These are phyloP conservation scores for Aelia acuminata DNA, from an alignment of 2,888 invertebrate species.

Conservation along the genomic window DNA sequence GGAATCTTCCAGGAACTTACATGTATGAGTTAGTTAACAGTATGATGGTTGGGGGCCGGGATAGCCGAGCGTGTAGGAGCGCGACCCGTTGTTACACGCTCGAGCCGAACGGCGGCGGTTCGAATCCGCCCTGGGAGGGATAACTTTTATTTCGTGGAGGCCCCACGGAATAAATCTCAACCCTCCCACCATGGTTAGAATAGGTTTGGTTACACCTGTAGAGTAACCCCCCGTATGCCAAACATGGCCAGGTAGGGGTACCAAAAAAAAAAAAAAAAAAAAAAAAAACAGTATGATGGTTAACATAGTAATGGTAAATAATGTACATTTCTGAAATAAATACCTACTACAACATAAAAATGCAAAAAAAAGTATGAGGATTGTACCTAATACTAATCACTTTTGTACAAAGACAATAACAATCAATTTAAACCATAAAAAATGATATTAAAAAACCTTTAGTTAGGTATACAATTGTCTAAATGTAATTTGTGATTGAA, in stretches of 20 bases:
- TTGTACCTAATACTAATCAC: not conserved
- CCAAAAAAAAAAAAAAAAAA: too few species aligned
- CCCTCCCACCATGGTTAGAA: too few species aligned
- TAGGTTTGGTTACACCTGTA: too few species aligned
- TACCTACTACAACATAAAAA: not conserved
- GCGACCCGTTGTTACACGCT: too few species aligned
- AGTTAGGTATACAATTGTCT: not conserved
- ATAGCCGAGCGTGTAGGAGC: too few species aligned
- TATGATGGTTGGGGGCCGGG: conserved; percentile 25
- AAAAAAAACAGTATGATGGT: conserved; percentile 8
- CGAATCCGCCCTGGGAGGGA: too few species aligned
- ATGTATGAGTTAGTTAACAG: not conserved
- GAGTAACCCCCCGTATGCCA: too few species aligned
- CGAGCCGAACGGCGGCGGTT: too few species aligned
- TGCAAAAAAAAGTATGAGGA: not conserved
- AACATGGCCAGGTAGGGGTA: too few species aligned
- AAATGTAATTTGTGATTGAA: too few species aligned
- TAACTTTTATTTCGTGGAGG: too few species aligned
- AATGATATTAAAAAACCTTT: not conserved
- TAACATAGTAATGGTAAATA: not conserved
- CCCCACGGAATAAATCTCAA: too few species aligned
- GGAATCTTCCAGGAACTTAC: not conserved
- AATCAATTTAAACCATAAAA: not conserved
- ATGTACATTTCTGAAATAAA: not conserved
- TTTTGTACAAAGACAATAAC: not conserved